A percentile compares a stretch with the other conserved stretches of the same genome.
Evolutionary conservation across 2,888 invertebrate species (phyloP).

Genomic region (Parelbella ahira): DNA sequence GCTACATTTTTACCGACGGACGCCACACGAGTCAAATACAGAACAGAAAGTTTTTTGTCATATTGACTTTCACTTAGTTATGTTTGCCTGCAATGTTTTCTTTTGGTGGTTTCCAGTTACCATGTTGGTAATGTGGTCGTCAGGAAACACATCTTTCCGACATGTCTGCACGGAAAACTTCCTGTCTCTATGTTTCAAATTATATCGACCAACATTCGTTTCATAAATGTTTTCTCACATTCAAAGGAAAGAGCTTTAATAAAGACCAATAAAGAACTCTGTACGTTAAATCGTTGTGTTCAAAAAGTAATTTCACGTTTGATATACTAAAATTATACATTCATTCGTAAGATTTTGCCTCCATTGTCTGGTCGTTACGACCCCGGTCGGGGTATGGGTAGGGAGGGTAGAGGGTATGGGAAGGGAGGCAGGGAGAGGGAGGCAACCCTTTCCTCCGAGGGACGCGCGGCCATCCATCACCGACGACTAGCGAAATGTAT

Average conservation of each 20-base stretch:
- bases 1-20: conserved; percentile 36
- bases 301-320: too few species aligned
- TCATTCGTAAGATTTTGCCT: conserved; percentile 43
- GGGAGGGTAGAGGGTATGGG: conserved; percentile 24
- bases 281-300: too few species aligned
- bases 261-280: too few species aligned
- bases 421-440: conserved; percentile 31
- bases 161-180: not conserved
- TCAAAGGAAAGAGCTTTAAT: too few species aligned
- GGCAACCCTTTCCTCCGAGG: conserved; percentile 62
- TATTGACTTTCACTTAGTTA: conserved; percentile 64
- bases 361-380: conserved; percentile 42
- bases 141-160: not conserved
- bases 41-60: conserved; percentile 45
- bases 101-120: conserved; percentile 32
- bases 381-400: conserved; percentile 23
- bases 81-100: conserved; percentile 59
- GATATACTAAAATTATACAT: conserved; percentile 43
- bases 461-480: conserved; percentile 65
- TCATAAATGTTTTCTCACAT: too few species aligned
- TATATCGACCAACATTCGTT: too few species aligned
- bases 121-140: conserved; percentile 2
- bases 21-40: conserved; percentile 35
- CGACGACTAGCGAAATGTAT: conserved; percentile 72
- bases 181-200: too few species aligned